These are phyloP conservation scores for Pelobates fuscus DNA, from an alignment of 2,113 vertebrate genomes.

Conservation along the genomic window DNA sequence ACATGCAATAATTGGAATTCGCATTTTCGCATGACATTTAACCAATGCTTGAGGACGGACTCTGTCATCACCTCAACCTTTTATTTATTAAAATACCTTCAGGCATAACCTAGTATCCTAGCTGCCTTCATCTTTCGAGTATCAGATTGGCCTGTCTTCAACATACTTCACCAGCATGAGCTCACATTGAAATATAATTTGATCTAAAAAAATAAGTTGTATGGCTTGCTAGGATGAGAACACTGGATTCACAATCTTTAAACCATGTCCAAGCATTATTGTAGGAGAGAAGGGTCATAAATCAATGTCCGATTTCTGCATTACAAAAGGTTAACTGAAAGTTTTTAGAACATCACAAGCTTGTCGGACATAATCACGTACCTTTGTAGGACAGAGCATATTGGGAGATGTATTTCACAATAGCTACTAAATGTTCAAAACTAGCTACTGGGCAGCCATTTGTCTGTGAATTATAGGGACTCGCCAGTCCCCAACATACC, in stretches of 20 bases:
- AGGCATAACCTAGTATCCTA: not conserved
- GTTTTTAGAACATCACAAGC: no score
- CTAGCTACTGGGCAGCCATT: no score
- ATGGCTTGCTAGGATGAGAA: not conserved
- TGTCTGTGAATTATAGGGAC: no score
- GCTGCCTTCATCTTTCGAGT: not conserved
- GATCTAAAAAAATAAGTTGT: not conserved
- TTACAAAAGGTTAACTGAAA: not conserved
- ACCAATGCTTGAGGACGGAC: not conserved
- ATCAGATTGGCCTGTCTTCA: constrained; percentile 2
- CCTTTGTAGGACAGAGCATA: no score
- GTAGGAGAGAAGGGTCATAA: not conserved
- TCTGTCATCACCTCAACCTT: not conserved
- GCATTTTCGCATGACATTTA: not conserved
- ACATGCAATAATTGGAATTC: no score
- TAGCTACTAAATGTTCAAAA: no score
- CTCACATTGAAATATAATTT: not conserved
- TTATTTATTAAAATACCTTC: constrained; percentile 1
- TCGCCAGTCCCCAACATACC: no score
- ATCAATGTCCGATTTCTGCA: not conserved
- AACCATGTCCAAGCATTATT: not conserved
- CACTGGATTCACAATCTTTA: not conserved
- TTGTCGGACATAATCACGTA: no score
- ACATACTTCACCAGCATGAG: not conserved
- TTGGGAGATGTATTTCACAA: no score